Conservation (phyloP, 2,113 vertebrate genomes). For the Hemibagrus wyckioides region DNA sequence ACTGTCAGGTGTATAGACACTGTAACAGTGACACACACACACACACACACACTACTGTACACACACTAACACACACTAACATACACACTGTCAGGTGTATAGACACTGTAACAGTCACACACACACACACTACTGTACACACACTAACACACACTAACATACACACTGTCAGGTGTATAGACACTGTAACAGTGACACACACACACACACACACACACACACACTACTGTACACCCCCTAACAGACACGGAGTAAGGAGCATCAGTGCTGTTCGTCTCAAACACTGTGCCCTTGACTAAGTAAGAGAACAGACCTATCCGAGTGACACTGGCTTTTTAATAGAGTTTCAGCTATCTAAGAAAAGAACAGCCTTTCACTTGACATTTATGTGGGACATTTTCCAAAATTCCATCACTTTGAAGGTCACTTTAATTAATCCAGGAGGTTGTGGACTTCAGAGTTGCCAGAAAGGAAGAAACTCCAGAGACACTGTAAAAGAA, state of each 20-base stretch:
- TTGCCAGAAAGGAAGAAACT: slow-evolving; percentile 23
- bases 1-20: no score
- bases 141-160: no score
- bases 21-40: no score
- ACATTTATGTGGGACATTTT: slow-evolving; percentile 45
- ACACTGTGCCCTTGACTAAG: background rate
- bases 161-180: no score
- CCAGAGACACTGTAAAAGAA: slow-evolving; percentile 16
- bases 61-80: no score
- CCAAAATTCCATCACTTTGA: slow-evolving; percentile 49
- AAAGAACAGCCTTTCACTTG: slow-evolving; percentile 36
- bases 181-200: no score
- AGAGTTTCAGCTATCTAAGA: slow-evolving; percentile 29
- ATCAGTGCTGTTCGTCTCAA: background rate
- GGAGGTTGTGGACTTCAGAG: slow-evolving; percentile 27
- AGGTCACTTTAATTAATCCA: slow-evolving; percentile 50
- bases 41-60: no score
- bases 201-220: no score
- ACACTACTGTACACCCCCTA: no score
- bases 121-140: no score
- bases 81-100: no score
- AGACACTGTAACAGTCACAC: no score
- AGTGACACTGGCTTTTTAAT: slow-evolving; percentile 16
- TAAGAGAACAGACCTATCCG: background rate
- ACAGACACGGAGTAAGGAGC: background rate